Evolutionary conservation across 2,888 invertebrate species (phyloP).

Genomic region (Sussaba pulchella): DNA sequence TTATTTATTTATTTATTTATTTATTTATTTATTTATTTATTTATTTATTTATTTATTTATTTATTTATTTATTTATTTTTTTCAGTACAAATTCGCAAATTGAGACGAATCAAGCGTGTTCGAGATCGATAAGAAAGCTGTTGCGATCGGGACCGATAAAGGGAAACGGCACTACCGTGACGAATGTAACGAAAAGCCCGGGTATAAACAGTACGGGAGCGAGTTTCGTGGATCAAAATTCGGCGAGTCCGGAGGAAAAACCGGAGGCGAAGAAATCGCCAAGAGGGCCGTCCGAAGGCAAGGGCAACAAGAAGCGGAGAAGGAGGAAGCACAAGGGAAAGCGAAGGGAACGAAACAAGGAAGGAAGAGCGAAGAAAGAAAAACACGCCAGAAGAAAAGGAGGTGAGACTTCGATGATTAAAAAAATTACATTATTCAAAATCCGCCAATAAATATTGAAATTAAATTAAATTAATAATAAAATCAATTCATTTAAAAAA

Average conservation of each 20-base stretch:
- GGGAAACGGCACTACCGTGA: slow-evolving; percentile 77
- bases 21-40: too few relatives aligned
- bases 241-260: slow-evolving; percentile 68
- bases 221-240: slow-evolving; percentile 71
- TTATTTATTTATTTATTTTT: too few relatives aligned
- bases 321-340: slow-evolving; percentile 78
- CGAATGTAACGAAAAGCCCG: slow-evolving; percentile 70
- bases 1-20: too few relatives aligned
- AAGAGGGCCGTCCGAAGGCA: slow-evolving; percentile 73
- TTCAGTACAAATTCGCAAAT: slow-evolving; percentile 76
- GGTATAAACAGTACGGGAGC: slow-evolving; percentile 70
- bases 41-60: too few relatives aligned
- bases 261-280: slow-evolving; percentile 73
- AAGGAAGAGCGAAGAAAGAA: slow-evolving; percentile 76
- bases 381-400: slow-evolving; percentile 77
- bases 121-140: slow-evolving; percentile 76
- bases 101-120: slow-evolving; percentile 79
- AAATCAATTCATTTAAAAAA: too few relatives aligned
- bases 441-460: too few relatives aligned
- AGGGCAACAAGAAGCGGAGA: slow-evolving; percentile 77
- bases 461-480: too few relatives aligned
- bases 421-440: too few relatives aligned
- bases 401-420: slow-evolving; percentile 58
- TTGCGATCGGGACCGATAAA: slow-evolving; percentile 76
- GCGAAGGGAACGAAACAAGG: slow-evolving; percentile 77